A percentile compares a stretch with the other conserved stretches of the same genome.
Evolutionary conservation across 2,113 vertebrate genomes (phyloP).

Genomic region (Dunckerocampus dactyliophorus): DNA sequence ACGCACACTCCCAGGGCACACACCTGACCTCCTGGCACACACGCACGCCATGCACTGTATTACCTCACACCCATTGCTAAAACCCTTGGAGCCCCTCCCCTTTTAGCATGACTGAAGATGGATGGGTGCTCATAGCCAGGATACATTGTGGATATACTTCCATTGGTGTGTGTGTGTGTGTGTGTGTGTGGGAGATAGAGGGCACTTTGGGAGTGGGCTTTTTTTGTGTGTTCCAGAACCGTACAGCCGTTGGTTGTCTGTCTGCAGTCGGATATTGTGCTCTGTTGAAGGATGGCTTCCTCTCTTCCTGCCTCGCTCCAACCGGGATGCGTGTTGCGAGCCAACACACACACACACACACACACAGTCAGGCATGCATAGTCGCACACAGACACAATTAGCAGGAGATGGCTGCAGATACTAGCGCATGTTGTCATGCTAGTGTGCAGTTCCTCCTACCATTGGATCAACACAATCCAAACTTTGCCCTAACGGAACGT

Average conservation of each 20-base stretch:
- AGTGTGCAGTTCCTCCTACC: not conserved
- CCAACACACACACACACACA: conserved; percentile 19
- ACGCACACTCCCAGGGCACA: conserved; percentile 26
- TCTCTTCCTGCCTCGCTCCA: conserved; percentile 57
- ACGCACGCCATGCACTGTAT: not conserved
- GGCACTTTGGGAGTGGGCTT: conserved; percentile 88
- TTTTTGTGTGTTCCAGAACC: conserved; percentile 63
- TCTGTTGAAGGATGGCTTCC: conserved; percentile 72
- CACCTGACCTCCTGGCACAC: conserved; percentile 46
- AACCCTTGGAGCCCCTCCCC: conserved; percentile 86
- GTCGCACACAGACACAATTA: conserved; percentile 53
- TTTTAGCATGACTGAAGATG: conserved; percentile 95
- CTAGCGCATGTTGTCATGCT: conserved; percentile 21
- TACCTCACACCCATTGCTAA: conserved; percentile 84
- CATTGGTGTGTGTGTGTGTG: conserved; percentile 86
- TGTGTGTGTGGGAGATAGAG: conserved; percentile 72
- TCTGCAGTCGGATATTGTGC: conserved; percentile 67
- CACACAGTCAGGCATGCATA: conserved; percentile 27
- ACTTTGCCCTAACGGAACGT: conserved; percentile 52
- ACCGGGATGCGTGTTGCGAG: conserved; percentile 39
- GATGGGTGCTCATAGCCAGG: conserved; percentile 98
- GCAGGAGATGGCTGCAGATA: conserved; percentile 68
- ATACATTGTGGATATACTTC: conserved; percentile 99
- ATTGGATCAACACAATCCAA: conserved; percentile 47
- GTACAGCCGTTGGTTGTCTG: conserved; percentile 67